These are phyloP conservation scores for Beroe forskalii DNA, from an alignment of 37 sponge, comb jelly and placozoan species.

Conservation along the genomic window DNA sequence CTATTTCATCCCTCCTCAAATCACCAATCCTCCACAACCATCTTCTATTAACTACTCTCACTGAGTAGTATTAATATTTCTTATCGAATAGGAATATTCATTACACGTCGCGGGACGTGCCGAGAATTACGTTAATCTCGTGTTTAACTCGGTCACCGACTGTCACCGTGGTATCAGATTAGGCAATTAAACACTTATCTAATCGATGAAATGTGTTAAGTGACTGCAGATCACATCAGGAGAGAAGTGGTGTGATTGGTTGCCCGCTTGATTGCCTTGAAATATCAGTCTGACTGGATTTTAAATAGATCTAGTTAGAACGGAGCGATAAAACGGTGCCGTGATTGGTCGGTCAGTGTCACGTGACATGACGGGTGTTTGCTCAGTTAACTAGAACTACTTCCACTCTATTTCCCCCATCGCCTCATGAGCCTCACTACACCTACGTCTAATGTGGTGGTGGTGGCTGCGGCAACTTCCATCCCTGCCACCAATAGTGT, in stretches of 20 bases:
- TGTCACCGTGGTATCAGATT: neutral
- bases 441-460: too few species aligned
- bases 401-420: too few species aligned
- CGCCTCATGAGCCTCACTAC: too few species aligned
- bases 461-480: too few species aligned
- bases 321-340: too few species aligned
- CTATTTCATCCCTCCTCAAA: too few species aligned
- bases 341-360: neutral
- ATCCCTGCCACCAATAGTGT: too few species aligned
- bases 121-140: neutral
- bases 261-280: slow-evolving; percentile 35
- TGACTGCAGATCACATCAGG: neutral
- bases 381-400: neutral
- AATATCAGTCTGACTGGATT: slow-evolving; percentile 31
- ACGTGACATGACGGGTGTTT: neutral
- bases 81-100: too few species aligned
- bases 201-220: slow-evolving; percentile 30
- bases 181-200: neutral
- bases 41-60: too few species aligned
- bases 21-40: too few species aligned
- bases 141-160: neutral
- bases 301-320: slow-evolving; percentile 18
- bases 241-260: neutral
- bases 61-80: too few species aligned
- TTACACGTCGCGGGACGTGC: too few species aligned